These are phyloP conservation scores for Clupea harengus DNA, from an alignment of 2,113 vertebrate genomes.

Conservation along the genomic window DNA sequence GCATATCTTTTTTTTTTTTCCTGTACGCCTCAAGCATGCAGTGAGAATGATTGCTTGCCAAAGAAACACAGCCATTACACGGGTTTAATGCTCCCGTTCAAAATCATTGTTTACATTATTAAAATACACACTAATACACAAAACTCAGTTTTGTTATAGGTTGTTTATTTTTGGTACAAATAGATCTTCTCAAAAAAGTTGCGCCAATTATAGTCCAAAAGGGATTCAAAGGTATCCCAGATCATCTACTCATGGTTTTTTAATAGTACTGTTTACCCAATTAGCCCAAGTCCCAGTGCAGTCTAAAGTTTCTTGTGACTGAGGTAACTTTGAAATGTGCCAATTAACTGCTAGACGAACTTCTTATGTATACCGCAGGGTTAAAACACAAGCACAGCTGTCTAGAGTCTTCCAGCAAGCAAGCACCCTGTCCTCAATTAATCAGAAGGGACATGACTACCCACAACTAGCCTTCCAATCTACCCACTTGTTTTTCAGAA, in stretches of 20 bases:
- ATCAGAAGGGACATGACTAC: background rate
- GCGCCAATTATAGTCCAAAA: background rate
- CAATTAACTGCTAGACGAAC: background rate
- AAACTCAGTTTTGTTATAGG: background rate
- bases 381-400: constrained; percentile 5
- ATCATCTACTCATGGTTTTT: constrained; percentile 5
- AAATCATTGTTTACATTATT: background rate
- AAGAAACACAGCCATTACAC: background rate
- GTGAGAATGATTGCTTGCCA: background rate
- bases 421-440: background rate
- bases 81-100: background rate
- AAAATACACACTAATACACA: background rate
- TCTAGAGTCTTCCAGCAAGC: background rate
- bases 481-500: background rate
- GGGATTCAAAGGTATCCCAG: constrained; percentile 6
- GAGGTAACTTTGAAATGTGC: constrained; percentile 11
- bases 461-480: background rate
- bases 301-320: background rate
- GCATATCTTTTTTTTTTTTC: background rate
- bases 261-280: constrained; percentile 9
- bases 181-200: background rate
- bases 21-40: background rate
- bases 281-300: background rate
- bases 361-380: background rate
- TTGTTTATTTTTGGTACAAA: background rate